A percentile compares a stretch with the other conserved stretches of the same genome.
Evolutionary conservation across 2,888 invertebrate genomes (phyloP).

Genomic region (Agrilus cyanescens): DNA sequence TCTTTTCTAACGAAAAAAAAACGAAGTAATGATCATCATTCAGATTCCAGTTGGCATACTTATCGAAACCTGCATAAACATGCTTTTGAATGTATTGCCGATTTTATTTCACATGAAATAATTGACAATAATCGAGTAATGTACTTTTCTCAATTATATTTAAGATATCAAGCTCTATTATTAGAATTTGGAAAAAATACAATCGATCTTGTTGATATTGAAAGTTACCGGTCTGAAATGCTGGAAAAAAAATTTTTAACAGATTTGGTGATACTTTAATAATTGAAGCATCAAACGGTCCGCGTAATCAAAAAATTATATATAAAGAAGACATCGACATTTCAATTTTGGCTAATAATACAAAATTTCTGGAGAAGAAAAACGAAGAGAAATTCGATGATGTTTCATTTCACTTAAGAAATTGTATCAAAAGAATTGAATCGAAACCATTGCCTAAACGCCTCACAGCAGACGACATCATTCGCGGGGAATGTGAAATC

Average conservation of each 20-base stretch:
- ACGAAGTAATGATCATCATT: no score
- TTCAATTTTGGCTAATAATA: slow-evolving; percentile 17
- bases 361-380: slow-evolving; percentile 13
- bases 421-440: slow-evolving; percentile 18
- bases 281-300: no score
- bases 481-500: slow-evolving; percentile 17
- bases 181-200: slow-evolving; percentile 19
- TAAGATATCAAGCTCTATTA: no score
- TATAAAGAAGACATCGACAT: slow-evolving; percentile 19
- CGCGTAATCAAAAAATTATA: no score
- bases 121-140: no score
- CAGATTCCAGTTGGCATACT: no score
- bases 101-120: no score
- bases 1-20: no score
- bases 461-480: slow-evolving; percentile 11
- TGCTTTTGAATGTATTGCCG: no score
- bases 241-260: slow-evolving; percentile 18
- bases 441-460: no score
- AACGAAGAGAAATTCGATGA: slow-evolving; percentile 14
- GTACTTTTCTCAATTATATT: no score
- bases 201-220: slow-evolving; percentile 16
- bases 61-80: no score
- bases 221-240: slow-evolving; percentile 19
- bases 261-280: slow-evolving; percentile 19
- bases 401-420: slow-evolving; percentile 21